Conservation (phyloP, 2,113 vertebrate genomes). For the Pipra filicauda region DNA sequence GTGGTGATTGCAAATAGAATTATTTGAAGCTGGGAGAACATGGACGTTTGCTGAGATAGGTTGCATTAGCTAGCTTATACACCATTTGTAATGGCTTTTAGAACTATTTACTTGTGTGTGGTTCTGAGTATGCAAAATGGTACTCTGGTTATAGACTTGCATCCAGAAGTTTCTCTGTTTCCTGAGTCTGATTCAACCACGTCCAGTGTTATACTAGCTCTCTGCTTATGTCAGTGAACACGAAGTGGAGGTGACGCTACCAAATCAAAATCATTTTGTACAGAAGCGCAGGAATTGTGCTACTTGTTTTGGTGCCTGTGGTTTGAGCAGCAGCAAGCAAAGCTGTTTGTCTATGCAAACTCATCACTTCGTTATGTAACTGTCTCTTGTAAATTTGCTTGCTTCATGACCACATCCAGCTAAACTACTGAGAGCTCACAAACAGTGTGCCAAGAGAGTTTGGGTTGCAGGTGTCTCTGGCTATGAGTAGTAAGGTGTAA, state of each 20-base stretch:
- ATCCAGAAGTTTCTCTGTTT: neutral
- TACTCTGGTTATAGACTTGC: neutral
- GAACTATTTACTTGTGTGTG: accelerated
- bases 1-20: neutral
- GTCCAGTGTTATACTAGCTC: neutral
- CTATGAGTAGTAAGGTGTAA: neutral
- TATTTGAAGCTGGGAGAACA: neutral
- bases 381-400: neutral
- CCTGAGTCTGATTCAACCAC: neutral
- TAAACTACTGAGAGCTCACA: neutral
- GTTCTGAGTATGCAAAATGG: neutral
- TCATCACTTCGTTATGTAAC: neutral
- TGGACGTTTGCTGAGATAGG: neutral
- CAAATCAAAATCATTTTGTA: neutral
- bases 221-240: accelerated
- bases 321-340: neutral
- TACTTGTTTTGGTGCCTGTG: neutral
- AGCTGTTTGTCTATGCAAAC: neutral
- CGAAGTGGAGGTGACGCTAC: accelerated
- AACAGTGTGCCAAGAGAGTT: neutral
- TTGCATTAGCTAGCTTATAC: neutral
- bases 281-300: neutral
- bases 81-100: neutral
- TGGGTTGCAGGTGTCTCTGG: neutral
- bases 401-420: neutral